Base-by-base conservation (phyloP, 2,888 invertebrate species). In the Thecophora atra region DNA sequence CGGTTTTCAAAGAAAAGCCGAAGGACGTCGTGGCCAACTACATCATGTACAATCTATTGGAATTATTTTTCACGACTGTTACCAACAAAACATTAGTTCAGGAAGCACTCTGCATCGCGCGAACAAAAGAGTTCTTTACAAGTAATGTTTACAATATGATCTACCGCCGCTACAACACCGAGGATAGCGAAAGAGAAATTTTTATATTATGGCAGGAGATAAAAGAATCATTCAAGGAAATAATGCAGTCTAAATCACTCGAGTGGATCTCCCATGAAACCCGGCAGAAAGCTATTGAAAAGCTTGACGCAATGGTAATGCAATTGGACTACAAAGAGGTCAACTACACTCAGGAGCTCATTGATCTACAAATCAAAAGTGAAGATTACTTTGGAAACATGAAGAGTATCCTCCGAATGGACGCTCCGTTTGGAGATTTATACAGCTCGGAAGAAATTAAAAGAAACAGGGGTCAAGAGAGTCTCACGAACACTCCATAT, bases 91-190 rank as follows among this genome's bases (percentile, higher is more conserved):
- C 28, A 7, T 60, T 74, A 1, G 73, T 73, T 4, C 76, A 78
- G 4, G 73, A 76, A 1, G 21, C 76, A 0, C 60, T 72, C 5
- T 85, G 85, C 72, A 72, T 82, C 1, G 72, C 74, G 1, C 65
- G 72, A 4, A 79, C 81, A 0, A 81, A 79, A 51, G 70, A 78
- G 21, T 68, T 77, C 62, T 85, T 85, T 19, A 73, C 85, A 13
- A 84, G 82, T 63, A 80, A 80, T 17, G 72, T 86, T 17, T 85
- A 86, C 51, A 84, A 84, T 21, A 81, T 86, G 78, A 77, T 83
- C 56, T 81, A 80, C 65, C 77, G 84, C 0, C 77, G 73, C 11
- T 78, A 79, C 72, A 81, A 80, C 64, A 81, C 76, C 19, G 75
- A 79, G 0, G 21, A 11, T 7, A 81, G 80, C 0, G 79, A 79